phyloP scores from a whole-genome alignment of 2,888 invertebrate species.

The Yponomeuta cagnagella region DNA sequence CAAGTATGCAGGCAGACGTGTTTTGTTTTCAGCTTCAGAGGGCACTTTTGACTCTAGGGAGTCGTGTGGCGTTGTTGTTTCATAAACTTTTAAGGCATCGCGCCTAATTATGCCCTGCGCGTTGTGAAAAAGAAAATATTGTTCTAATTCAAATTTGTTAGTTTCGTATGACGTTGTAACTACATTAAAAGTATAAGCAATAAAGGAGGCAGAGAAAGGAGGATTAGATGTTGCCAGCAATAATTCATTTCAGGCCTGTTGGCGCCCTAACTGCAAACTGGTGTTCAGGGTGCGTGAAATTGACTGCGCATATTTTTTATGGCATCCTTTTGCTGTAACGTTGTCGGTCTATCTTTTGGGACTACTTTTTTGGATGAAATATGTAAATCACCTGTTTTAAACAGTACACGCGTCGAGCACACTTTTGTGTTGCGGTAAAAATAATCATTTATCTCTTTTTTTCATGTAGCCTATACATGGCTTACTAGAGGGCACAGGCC shows the following conservation, averaged over 20 bases:
- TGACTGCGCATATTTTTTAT: slow-evolving; percentile 55
- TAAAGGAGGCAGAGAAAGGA: slow-evolving; percentile 15
- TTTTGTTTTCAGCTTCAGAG: slow-evolving; percentile 51
- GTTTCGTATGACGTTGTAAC: too few relatives aligned
- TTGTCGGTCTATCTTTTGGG: slow-evolving; percentile 37
- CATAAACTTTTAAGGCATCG: slow-evolving; percentile 7
- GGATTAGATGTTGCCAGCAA: slow-evolving; percentile 41
- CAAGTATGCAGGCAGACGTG: slow-evolving; percentile 40
- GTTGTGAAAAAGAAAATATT: too few relatives aligned
- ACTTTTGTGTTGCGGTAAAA: too few relatives aligned
- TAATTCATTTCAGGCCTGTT: slow-evolving; percentile 57
- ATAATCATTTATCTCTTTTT: too few relatives aligned
- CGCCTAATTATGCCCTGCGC: slow-evolving; percentile 17
- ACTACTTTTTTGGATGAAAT: slow-evolving; percentile 28
- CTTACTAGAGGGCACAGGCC: too few relatives aligned
- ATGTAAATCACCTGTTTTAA: slow-evolving; percentile 7
- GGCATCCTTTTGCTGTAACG: slow-evolving; percentile 42
- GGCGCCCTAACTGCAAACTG: slow-evolving; percentile 35
- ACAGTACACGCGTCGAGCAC: too few relatives aligned
- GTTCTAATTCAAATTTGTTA: too few relatives aligned
- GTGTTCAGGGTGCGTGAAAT: slow-evolving; percentile 58
- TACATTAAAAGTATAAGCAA: not conserved
- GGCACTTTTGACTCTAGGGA: slow-evolving; percentile 25
- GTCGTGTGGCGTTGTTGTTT: not conserved
- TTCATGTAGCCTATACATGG: too few relatives aligned